Evolutionary conservation across 1,140 invertebrate genomes (phyloP).

Genomic region (Neodiprion pinetum): DNA sequence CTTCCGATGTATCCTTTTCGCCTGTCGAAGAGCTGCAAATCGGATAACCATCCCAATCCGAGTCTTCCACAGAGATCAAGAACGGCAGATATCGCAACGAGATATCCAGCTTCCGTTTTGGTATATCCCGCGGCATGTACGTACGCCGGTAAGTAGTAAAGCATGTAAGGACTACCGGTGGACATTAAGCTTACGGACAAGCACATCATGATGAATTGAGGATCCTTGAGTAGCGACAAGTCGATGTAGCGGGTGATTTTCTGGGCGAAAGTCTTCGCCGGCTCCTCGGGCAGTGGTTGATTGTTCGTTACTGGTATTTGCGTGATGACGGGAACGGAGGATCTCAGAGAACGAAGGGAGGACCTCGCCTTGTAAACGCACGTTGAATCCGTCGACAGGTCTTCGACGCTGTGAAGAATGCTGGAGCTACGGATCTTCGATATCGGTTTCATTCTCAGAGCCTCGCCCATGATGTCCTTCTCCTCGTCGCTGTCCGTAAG

Average conservation of each 20-base stretch:
- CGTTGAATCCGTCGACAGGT: slow-evolving; percentile 76
- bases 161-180: slow-evolving; percentile 76
- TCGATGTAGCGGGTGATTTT: slow-evolving; percentile 68
- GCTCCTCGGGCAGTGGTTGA: slow-evolving; percentile 32
- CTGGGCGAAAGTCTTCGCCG: slow-evolving; percentile 42
- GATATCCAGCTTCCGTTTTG: slow-evolving; percentile 72
- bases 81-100: slow-evolving; percentile 76
- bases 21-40: slow-evolving; percentile 73
- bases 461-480: slow-evolving; percentile 66
- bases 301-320: slow-evolving; percentile 39
- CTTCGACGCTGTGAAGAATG: slow-evolving; percentile 75
- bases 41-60: slow-evolving; percentile 74
- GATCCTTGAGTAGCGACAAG: slow-evolving; percentile 70
- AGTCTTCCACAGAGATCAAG: slow-evolving; percentile 74
- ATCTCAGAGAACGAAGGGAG: slow-evolving; percentile 50
- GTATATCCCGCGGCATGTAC: slow-evolving; percentile 72
- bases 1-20: slow-evolving; percentile 75
- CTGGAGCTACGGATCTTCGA: slow-evolving; percentile 72
- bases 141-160: slow-evolving; percentile 78
- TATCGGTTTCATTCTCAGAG: slow-evolving; percentile 63
- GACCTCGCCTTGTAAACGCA: slow-evolving; percentile 74
- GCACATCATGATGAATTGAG: slow-evolving; percentile 75
- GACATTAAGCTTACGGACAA: slow-evolving; percentile 78
- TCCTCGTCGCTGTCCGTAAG: slow-evolving; percentile 65
- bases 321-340: slow-evolving; percentile 47